These are phyloP conservation scores for Heliconius hortense DNA, from an alignment of 2,888 invertebrate genomes.

Conservation along the genomic window DNA sequence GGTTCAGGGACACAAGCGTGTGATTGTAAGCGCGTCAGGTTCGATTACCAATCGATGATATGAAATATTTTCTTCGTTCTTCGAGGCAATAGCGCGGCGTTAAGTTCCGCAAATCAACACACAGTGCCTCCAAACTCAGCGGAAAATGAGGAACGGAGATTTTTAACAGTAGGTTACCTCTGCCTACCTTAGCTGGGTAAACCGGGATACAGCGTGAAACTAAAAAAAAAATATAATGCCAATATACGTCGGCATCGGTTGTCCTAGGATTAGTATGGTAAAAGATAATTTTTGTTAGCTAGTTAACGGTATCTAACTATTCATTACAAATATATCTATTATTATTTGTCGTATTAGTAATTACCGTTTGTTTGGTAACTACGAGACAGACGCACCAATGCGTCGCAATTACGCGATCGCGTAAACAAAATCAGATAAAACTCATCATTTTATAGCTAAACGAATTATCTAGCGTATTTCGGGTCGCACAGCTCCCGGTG, in stretches of 20 bases:
- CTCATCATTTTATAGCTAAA: conserved; percentile 73
- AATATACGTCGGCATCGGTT: background rate
- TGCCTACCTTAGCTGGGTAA: too few species aligned
- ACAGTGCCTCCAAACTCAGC: too few species aligned
- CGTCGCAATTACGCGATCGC: conserved; percentile 57
- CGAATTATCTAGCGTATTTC: conserved; percentile 72
- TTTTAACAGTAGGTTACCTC: too few species aligned
- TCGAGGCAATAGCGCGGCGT: too few species aligned
- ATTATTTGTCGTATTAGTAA: conserved; percentile 49
- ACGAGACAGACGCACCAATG: conserved; percentile 49
- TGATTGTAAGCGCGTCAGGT: too few species aligned
- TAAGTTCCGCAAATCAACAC: too few species aligned
- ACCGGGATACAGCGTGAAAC: too few species aligned
- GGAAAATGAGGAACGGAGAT: too few species aligned
- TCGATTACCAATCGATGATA: too few species aligned
- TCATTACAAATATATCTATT: conserved; percentile 43
- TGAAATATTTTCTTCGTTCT: too few species aligned
- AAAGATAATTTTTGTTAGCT: background rate
- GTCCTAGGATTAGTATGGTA: background rate
- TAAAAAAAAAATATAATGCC: background rate
- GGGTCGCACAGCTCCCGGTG: conserved; percentile 57
- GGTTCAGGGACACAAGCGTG: too few species aligned
- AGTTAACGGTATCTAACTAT: background rate
- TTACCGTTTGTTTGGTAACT: conserved; percentile 54
- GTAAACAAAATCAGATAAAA: conserved; percentile 69